These are phyloP conservation scores for Bradypodion pumilum DNA, from an alignment of 2,797 vertebrate genomes.

Conservation along the genomic window DNA sequence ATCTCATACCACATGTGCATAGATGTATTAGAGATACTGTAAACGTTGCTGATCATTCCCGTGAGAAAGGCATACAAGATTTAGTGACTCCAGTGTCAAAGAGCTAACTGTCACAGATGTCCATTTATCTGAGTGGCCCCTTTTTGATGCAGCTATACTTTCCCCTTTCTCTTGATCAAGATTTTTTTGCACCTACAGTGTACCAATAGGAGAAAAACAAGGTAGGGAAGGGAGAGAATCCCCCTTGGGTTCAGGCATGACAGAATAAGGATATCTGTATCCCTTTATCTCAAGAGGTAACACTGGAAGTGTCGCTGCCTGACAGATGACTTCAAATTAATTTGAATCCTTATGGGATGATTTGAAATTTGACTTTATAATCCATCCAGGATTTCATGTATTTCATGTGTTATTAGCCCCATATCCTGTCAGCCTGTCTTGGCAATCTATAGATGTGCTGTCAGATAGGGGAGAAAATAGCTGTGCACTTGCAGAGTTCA, in stretches of 20 bases:
- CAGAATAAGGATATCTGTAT: slow-evolving; percentile 58
- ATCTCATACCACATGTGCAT: slow-evolving; percentile 75
- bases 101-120: slow-evolving; percentile 81
- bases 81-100: slow-evolving; percentile 82
- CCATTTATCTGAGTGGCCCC: slow-evolving; percentile 78
- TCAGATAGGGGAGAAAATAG: slow-evolving; percentile 37
- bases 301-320: slow-evolving; percentile 58
- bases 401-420: slow-evolving; percentile 28
- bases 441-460: slow-evolving; percentile 53
- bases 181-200: slow-evolving; percentile 67
- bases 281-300: slow-evolving; percentile 65
- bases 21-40: slow-evolving; percentile 79
- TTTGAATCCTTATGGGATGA: slow-evolving; percentile 52
- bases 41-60: slow-evolving; percentile 79
- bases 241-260: slow-evolving; percentile 49
- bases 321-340: slow-evolving; percentile 66
- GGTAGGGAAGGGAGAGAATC: slow-evolving; percentile 17
- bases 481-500: slow-evolving; percentile 46
- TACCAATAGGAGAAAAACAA: slow-evolving; percentile 46
- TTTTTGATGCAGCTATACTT: slow-evolving; percentile 64
- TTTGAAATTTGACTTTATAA: slow-evolving; percentile 56
- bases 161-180: slow-evolving; percentile 65
- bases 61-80: slow-evolving; percentile 77
- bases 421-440: slow-evolving; percentile 30
- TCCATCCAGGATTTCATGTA: slow-evolving; percentile 44